Evolutionary conservation across 1,140 invertebrate genomes (phyloP).

Genomic region (Dendroctonus ponderosae): DNA sequence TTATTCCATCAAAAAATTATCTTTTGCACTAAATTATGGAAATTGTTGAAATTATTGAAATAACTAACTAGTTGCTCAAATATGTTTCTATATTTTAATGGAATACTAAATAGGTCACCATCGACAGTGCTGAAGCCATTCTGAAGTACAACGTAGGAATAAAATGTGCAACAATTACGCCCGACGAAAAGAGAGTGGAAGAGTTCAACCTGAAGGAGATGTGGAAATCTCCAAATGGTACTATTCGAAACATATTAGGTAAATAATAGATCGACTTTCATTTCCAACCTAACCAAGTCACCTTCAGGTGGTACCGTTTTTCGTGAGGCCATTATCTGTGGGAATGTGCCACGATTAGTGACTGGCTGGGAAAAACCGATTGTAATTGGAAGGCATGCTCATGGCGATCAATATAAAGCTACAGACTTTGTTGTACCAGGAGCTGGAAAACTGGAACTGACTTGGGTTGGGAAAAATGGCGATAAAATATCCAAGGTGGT

Average conservation of each 20-base stretch:
- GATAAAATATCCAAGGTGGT: slow-evolving; percentile 70
- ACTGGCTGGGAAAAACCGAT: slow-evolving; percentile 96
- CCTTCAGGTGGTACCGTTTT: slow-evolving; percentile 80
- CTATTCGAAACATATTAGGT: slow-evolving; percentile 96
- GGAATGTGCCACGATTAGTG: slow-evolving; percentile 95
- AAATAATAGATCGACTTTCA: background rate
- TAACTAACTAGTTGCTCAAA: too few species aligned
- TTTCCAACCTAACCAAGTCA: slow-evolving; percentile 1
- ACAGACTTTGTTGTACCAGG: slow-evolving; percentile 92
- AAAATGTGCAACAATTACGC: slow-evolving; percentile 98
- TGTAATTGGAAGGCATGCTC: slow-evolving; percentile 92
- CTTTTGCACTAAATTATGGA: too few species aligned
- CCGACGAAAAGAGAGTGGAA: slow-evolving; percentile 89
- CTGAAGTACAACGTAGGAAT: slow-evolving; percentile 98
- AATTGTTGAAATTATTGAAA: too few species aligned
- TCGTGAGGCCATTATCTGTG: slow-evolving; percentile 96
- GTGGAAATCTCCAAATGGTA: slow-evolving; percentile 99
- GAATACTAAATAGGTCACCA: slow-evolving; percentile 70
- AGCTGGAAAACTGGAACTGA: slow-evolving; percentile 82
- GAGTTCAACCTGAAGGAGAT: slow-evolving; percentile 98
- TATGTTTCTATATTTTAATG: too few species aligned
- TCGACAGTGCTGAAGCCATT: slow-evolving; percentile 95
- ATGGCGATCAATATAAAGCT: slow-evolving; percentile 96
- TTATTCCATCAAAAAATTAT: too few species aligned
- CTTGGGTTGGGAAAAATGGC: slow-evolving; percentile 70